Base-by-base conservation (phyloP, 1,140 invertebrate species). In the Globodera rostochiensis region DNA sequence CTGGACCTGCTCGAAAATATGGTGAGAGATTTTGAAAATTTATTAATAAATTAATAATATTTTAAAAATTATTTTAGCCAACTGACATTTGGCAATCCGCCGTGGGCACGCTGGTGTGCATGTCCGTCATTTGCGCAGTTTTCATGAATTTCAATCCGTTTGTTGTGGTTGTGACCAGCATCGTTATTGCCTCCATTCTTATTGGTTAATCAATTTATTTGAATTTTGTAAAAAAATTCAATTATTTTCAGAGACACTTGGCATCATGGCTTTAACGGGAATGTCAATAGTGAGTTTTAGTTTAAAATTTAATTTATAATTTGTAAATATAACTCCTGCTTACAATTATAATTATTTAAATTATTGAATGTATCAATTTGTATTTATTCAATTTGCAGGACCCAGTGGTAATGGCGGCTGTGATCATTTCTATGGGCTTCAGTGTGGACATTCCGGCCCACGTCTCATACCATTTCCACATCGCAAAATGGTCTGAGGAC, bases 401-500 rank as follows among this genome's bases (percentile, higher is more conserved):
- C 82, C 89, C 91, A 8, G 87, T 91, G 60, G 53, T 85, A n/a
- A 80, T 84, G 85, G 90, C 91, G 57, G 74, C 77, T 81, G 84
- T 91, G 57, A 90, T 91, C 49, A 91, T 91, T 85, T 90, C 90
- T 47, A 89, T 91, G 15, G 91, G 91, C 7, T 91, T 86, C 74
- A 80, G 75, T 47, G 83, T 88, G 11, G 86, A 87, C 71, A 82
- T 88, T 75, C 86, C 86, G 7, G 81, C 86, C 21, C 86, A 87
- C 76, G 78, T 88, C 25, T 25, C 25, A n/a, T 87, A 84, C 74
- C 86, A 88, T 80, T 86, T 81, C 46, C 81, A 88, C 77, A 53
- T 60, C 70, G 78, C 84, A 57, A 73, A 79, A 64, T 74, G 67
- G 76, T 13, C 57, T 13, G 64, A 67, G 19, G 66, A 79, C 36